These are phyloP conservation scores for Drosophila helvetica DNA, from an alignment of 2,888 invertebrate species.

Conservation along the genomic window DNA sequence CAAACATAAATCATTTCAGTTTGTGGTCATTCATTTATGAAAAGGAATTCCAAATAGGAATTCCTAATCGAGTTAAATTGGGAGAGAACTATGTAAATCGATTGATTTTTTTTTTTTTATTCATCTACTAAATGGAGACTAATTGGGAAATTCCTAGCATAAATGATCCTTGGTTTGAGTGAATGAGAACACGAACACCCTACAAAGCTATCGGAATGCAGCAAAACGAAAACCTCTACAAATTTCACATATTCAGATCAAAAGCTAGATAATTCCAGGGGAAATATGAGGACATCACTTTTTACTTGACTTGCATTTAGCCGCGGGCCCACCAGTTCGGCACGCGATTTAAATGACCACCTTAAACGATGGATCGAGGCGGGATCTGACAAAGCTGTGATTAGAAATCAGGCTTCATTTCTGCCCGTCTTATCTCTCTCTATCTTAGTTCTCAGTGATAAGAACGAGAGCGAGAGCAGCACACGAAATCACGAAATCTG, in stretches of 20 bases:
- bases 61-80: conserved; percentile 34
- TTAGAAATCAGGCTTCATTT: too few species aligned
- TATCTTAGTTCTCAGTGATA: too few species aligned
- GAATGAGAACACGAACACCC: neutral
- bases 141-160: conserved; percentile 8
- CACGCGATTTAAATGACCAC: too few species aligned
- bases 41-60: conserved; percentile 37
- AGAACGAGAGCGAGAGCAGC: neutral
- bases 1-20: conserved; percentile 42
- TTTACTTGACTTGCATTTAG: too few species aligned
- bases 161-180: neutral
- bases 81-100: conserved; percentile 5
- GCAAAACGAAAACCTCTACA: too few species aligned
- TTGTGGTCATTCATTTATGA: conserved; percentile 49
- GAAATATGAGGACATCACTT: too few species aligned
- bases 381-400: too few species aligned
- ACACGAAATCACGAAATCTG: too few species aligned
- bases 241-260: too few species aligned
- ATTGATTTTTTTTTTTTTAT: conserved; percentile 17
- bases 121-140: conserved; percentile 15
- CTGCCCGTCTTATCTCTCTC: neutral
- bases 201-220: neutral
- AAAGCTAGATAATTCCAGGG: too few species aligned
- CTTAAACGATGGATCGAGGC: too few species aligned
- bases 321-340: too few species aligned